phyloP scores from a whole-genome alignment of 1,140 invertebrate species.

The Brachionus manjavacas region DNA sequence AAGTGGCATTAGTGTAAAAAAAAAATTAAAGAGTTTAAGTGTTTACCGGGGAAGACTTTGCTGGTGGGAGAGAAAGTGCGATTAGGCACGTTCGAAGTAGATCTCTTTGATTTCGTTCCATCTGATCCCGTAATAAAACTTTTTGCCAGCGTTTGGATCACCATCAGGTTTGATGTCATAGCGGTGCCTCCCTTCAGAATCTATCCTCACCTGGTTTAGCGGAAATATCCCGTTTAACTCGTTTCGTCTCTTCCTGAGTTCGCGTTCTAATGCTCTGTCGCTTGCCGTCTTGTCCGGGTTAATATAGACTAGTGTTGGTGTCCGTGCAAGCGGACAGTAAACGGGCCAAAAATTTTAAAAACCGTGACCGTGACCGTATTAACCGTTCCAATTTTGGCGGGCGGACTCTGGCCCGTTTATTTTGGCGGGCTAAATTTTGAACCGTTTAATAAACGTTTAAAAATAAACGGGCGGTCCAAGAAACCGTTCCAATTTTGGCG shows the following conservation, averaged over 20 bases:
- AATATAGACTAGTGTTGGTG: too few species aligned
- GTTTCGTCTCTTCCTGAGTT: background rate
- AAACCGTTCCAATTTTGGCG: too few species aligned
- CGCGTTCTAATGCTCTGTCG: background rate
- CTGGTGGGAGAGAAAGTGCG: background rate
- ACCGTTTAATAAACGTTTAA: too few species aligned
- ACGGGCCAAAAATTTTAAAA: too few species aligned
- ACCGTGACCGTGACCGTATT: too few species aligned
- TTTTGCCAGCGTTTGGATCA: background rate
- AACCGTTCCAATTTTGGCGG: too few species aligned
- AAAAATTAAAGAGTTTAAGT: background rate
- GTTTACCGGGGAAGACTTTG: background rate
- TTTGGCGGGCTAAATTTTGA: too few species aligned
- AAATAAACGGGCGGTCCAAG: too few species aligned
- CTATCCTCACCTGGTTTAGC: background rate
- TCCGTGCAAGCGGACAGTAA: too few species aligned
- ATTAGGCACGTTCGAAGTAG: background rate
- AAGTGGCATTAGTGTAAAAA: background rate
- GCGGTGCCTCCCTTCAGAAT: background rate
- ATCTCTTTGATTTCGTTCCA: background rate
- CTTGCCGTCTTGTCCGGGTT: background rate
- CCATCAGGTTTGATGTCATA: background rate
- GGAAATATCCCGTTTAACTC: background rate
- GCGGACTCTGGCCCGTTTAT: too few species aligned
- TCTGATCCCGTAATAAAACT: background rate